Percentiles rank a stretch among this genome's conserved stretches.
Evolutionary conservation across 2,113 vertebrate genomes (phyloP).

Genomic region (Hypocryptadius cinnamomeus): DNA sequence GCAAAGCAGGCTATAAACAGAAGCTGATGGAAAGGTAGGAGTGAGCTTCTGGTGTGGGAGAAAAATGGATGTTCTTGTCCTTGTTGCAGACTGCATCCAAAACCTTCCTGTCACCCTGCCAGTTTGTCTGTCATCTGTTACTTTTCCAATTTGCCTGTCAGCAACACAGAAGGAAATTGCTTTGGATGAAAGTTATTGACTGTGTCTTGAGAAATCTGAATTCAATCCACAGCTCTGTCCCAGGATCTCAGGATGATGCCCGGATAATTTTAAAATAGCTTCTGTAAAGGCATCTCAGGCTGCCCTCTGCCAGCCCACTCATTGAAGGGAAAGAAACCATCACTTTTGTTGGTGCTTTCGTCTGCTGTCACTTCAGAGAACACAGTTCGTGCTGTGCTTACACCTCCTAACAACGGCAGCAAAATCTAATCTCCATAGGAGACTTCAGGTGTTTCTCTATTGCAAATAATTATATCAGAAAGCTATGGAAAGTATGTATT

Average conservation of each 20-base stretch:
- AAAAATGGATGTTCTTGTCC: neutral
- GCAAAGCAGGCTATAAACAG: neutral
- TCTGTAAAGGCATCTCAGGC: neutral
- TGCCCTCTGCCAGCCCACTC: neutral
- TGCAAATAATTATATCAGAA: neutral
- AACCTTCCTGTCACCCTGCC: neutral
- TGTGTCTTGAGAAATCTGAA: conserved; percentile 8
- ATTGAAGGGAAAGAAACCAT: neutral
- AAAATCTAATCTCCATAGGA: neutral
- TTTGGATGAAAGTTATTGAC: neutral
- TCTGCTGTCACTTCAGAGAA: neutral
- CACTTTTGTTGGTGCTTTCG: neutral
- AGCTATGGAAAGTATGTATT: neutral
- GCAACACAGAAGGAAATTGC: conserved; percentile 9
- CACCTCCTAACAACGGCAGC: neutral
- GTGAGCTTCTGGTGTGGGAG: neutral
- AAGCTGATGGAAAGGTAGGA: neutral
- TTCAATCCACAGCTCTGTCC: neutral
- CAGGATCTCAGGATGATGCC: neutral
- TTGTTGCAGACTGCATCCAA: neutral
- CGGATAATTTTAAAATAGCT: neutral
- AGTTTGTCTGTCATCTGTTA: conserved; percentile 19
- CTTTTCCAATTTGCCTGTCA: neutral
- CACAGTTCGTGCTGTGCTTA: neutral
- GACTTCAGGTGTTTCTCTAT: neutral